These are phyloP conservation scores for Lysandra coridon DNA, from an alignment of 2,888 invertebrate species.

Conservation along the genomic window DNA sequence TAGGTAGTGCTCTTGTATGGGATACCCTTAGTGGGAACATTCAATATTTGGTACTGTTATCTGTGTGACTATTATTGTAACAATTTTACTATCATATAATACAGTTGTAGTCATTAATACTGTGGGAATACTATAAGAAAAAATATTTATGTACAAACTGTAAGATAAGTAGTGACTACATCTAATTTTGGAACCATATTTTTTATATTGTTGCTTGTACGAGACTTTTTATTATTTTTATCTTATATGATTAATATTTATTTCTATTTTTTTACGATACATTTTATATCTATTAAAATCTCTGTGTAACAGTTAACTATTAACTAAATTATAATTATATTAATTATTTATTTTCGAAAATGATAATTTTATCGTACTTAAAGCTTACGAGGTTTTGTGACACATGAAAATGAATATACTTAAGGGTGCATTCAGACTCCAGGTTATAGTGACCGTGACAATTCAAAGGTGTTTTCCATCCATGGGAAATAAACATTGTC, in stretches of 20 bases:
- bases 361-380: neutral
- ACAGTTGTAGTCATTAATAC: neutral
- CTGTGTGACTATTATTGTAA: neutral
- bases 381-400: neutral
- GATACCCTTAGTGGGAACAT: neutral
- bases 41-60: neutral
- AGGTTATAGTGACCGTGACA: neutral
- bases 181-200: conserved; percentile 18
- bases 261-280: neutral
- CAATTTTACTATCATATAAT: conserved; percentile 9
- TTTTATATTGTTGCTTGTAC: neutral
- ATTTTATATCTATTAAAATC: neutral
- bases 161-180: neutral
- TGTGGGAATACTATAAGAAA: conserved; percentile 12
- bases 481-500: too few species aligned
- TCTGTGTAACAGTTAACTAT: neutral
- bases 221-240: neutral
- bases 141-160: conserved; percentile 19
- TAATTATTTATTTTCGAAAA: neutral
- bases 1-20: neutral
- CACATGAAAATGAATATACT: neutral
- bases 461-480: neutral
- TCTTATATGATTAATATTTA: neutral
- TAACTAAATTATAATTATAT: neutral
- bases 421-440: neutral